Conservation (phyloP, 2,113 vertebrate species). For the Ageneiosus marmoratus region DNA sequence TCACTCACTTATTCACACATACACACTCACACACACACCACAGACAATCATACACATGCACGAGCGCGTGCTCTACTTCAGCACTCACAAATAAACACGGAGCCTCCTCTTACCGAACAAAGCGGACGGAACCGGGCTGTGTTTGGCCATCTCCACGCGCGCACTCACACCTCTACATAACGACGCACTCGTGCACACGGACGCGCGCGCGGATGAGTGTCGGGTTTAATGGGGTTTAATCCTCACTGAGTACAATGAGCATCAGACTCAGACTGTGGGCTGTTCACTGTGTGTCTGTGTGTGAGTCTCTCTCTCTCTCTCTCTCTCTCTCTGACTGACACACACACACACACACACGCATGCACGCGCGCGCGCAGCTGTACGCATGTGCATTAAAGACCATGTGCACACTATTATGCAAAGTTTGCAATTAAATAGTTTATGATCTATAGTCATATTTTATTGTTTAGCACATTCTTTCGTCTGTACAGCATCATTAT, state of each 20-base stretch:
- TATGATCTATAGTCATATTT: background rate
- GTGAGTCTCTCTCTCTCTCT: no score
- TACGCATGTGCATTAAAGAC: background rate
- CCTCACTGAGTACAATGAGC: background rate
- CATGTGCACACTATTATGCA: background rate
- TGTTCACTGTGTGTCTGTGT: no score
- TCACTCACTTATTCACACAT: no score
- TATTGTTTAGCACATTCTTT: no score
- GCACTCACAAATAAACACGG: background rate
- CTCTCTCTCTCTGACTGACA: background rate
- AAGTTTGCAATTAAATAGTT: background rate
- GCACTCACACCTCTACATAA: background rate
- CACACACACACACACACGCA: background rate
- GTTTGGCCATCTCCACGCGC: slow-evolving; percentile 7
- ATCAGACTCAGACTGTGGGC: background rate
- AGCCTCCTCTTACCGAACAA: background rate
- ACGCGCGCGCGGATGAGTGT: background rate
- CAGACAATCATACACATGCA: no score
- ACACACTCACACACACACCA: no score
- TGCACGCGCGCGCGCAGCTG: background rate
- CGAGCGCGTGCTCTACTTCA: background rate
- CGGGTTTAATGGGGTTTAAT: background rate
- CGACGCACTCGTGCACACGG: background rate
- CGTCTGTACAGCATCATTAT: no score
- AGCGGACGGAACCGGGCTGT: slow-evolving; percentile 14